Percentiles rank a stretch among this genome's conserved stretches.
Conservation (phyloP, 2,888 invertebrate species). For the Antheraea yamamai region DNA sequence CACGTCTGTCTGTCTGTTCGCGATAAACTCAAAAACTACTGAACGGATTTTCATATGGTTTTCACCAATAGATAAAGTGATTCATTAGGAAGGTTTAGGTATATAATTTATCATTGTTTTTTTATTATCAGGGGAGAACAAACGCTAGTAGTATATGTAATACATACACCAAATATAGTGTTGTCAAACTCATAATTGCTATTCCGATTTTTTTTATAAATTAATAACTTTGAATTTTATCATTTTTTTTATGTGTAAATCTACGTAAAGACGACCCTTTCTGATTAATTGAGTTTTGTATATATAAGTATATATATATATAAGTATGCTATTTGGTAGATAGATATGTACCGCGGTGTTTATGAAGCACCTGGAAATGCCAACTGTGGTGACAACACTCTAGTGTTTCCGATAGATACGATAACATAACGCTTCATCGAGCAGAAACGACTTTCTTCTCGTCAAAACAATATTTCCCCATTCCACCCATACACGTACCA, state of each 20-base stretch:
- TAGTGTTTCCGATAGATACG: conserved; percentile 48
- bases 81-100: too few relatives aligned
- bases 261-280: not conserved
- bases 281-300: not conserved
- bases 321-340: not conserved
- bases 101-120: too few relatives aligned
- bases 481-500: conserved; percentile 9
- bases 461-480: conserved; percentile 50
- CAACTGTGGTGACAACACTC: conserved; percentile 35
- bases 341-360: not conserved
- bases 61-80: too few relatives aligned
- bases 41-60: too few relatives aligned
- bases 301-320: not conserved
- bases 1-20: too few relatives aligned
- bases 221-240: too few relatives aligned
- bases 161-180: too few relatives aligned
- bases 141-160: too few relatives aligned
- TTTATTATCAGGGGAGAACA: too few relatives aligned
- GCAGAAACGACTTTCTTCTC: conserved; percentile 62
- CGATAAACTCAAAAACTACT: too few relatives aligned
- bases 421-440: conserved; percentile 63
- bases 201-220: too few relatives aligned
- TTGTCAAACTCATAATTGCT: too few relatives aligned
- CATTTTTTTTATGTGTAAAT: not conserved
- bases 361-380: not conserved